phyloP scores from a whole-genome alignment of 2,113 vertebrate genomes.

The Cairina moschata region DNA sequence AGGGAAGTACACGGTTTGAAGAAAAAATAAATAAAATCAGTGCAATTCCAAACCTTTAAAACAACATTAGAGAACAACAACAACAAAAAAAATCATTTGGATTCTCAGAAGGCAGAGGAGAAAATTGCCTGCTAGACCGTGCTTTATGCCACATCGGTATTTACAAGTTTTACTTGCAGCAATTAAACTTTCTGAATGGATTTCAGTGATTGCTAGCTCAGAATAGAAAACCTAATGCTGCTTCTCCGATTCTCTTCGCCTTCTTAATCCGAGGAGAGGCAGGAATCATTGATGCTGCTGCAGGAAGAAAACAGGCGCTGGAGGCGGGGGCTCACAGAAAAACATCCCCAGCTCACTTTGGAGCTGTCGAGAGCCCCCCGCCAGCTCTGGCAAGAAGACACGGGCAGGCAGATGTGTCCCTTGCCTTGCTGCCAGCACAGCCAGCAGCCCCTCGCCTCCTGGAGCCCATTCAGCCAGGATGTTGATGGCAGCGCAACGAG shows the following conservation, averaged over 20 bases:
- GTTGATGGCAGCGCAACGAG: neutral
- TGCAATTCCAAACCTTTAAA: neutral
- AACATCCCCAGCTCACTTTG: neutral
- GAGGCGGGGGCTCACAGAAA: neutral
- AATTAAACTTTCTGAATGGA: conserved; percentile 49
- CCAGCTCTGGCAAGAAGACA: neutral
- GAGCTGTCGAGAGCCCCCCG: neutral
- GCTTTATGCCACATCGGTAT: neutral
- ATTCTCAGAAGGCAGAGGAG: neutral
- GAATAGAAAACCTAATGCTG: neutral
- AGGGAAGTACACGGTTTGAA: neutral
- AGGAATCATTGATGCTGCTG: neutral
- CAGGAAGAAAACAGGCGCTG: neutral
- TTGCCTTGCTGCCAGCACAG: neutral
- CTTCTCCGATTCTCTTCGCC: neutral
- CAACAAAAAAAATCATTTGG: neutral
- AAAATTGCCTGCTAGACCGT: neutral
- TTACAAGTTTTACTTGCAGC: conserved; percentile 24
- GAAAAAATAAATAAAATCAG: no score
- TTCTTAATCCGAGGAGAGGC: neutral
- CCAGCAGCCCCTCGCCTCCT: neutral
- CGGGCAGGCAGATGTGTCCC: neutral
- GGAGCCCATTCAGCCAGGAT: neutral
- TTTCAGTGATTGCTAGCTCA: neutral
- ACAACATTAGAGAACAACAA: neutral